Evolutionary conservation across 2,888 invertebrate genomes (phyloP).

Genomic region (Drosophila neotestacea): DNA sequence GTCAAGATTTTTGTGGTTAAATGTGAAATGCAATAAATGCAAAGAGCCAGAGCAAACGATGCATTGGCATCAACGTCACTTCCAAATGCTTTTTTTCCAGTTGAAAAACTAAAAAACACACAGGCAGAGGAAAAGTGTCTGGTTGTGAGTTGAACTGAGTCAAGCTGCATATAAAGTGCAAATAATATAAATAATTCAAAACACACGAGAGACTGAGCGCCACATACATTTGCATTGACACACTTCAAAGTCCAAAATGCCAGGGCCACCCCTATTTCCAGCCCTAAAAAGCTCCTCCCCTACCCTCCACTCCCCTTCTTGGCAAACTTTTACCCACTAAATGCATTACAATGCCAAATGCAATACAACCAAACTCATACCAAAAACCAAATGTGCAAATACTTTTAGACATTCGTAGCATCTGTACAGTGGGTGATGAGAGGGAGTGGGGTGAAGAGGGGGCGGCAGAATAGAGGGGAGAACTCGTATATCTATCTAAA

Average conservation of each 20-base stretch:
- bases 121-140: constrained; percentile 37
- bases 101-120: constrained; percentile 28
- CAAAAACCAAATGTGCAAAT: constrained; percentile 57
- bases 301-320: constrained; percentile 19
- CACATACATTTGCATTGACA: constrained; percentile 77
- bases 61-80: constrained; percentile 61
- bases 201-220: constrained; percentile 53
- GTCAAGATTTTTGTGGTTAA: constrained; percentile 72
- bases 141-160: constrained; percentile 16
- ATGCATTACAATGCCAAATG: constrained; percentile 72
- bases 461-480: neutral
- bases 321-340: constrained; percentile 51
- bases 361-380: constrained; percentile 14
- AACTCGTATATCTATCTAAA: constrained; percentile 29
- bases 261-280: neutral
- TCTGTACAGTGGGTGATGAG: constrained; percentile 13
- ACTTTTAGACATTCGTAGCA: constrained; percentile 55
- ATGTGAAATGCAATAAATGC: constrained; percentile 62
- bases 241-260: constrained; percentile 59
- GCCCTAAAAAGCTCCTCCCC: neutral
- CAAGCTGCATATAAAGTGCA: constrained; percentile 74
- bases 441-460: neutral
- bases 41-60: constrained; percentile 42
- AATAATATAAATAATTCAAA: constrained; percentile 79
- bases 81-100: constrained; percentile 57